These are phyloP conservation scores for Tor tambroides DNA, from an alignment of 2,113 vertebrate species.

Conservation along the genomic window DNA sequence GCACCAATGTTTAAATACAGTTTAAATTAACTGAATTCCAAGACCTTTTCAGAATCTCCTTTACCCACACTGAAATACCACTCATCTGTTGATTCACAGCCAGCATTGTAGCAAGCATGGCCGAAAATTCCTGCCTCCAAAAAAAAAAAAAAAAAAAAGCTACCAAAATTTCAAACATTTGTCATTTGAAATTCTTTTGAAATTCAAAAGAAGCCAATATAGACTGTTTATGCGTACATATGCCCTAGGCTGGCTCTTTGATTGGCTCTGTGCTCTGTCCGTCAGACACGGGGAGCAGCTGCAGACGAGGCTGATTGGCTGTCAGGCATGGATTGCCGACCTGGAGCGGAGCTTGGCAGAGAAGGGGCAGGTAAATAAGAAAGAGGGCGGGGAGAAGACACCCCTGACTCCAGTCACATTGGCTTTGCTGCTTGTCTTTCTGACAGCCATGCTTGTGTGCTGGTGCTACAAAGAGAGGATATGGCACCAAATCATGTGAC, in stretches of 20 bases:
- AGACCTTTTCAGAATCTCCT: slow-evolving; percentile 25
- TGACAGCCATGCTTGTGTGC: slow-evolving; percentile 71
- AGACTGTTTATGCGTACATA: slow-evolving; percentile 37
- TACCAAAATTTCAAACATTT: not conserved
- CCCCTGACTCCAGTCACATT: slow-evolving; percentile 68
- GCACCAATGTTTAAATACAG: not conserved
- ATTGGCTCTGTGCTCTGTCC: slow-evolving; percentile 50
- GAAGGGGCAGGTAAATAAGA: slow-evolving; percentile 92
- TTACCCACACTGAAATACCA: not conserved
- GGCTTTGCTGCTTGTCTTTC: slow-evolving; percentile 76
- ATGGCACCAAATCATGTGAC: slow-evolving; percentile 69
- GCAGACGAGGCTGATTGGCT: slow-evolving; percentile 87
- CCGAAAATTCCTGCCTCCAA: slow-evolving; percentile 25
- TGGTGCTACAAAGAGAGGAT: slow-evolving; percentile 72
- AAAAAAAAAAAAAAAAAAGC: not conserved
- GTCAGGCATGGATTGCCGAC: slow-evolving; percentile 91
- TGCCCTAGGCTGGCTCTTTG: slow-evolving; percentile 46
- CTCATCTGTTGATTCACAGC: not conserved
- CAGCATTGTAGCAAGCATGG: slow-evolving; percentile 42
- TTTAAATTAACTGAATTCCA: not conserved
- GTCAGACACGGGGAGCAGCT: slow-evolving; percentile 92
- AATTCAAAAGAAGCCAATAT: slow-evolving; percentile 20
- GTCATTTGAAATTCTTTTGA: not conserved
- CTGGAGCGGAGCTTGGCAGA: slow-evolving; percentile 90
- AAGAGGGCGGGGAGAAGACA: slow-evolving; percentile 61